phyloP scores from a whole-genome alignment of 1,140 invertebrate genomes.

The Pararge aegeria region DNA sequence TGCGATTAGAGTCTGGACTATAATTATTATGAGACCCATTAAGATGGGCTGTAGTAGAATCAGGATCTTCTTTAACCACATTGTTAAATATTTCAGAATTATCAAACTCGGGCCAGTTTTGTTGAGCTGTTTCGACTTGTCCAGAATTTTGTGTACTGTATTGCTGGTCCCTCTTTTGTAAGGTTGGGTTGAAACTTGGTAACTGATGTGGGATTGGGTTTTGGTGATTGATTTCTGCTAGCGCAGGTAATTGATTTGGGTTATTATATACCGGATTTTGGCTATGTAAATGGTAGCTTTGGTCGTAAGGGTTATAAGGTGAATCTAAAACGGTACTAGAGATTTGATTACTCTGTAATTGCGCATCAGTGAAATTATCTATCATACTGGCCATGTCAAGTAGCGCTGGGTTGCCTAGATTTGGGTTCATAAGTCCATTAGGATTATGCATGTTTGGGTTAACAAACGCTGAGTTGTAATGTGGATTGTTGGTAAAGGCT shows the following conservation, averaged over 20 bases:
- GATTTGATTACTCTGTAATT: constrained; percentile 89
- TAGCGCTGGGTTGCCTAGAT: constrained; percentile 80
- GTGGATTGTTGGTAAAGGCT: constrained; percentile 65
- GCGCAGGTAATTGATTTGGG: constrained; percentile 52
- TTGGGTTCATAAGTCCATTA: constrained; percentile 67
- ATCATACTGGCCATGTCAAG: constrained; percentile 87
- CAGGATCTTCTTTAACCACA: constrained; percentile 82
- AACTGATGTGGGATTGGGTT: constrained; percentile 59
- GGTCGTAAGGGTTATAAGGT: constrained; percentile 81
- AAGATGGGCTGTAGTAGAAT: constrained; percentile 82
- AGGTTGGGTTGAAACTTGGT: constrained; percentile 60
- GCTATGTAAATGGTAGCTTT: constrained; percentile 74
- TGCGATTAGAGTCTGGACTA: constrained; percentile 74
- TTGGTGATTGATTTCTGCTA: constrained; percentile 61
- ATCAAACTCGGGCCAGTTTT: constrained; percentile 80
- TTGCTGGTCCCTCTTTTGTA: constrained; percentile 64
- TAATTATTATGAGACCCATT: constrained; percentile 73
- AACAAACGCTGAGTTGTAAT: constrained; percentile 75
- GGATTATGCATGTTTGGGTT: constrained; percentile 75
- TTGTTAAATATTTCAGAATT: constrained; percentile 72
- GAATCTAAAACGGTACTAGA: constrained; percentile 90
- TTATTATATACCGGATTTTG: constrained; percentile 70
- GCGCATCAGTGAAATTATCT: constrained; percentile 86
- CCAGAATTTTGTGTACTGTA: constrained; percentile 39
- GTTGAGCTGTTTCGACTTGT: constrained; percentile 53